Percentiles rank a stretch among this genome's conserved stretches.
Conservation (phyloP, 2,113 vertebrate genomes). For the Cyprinodon tularosa region DNA sequence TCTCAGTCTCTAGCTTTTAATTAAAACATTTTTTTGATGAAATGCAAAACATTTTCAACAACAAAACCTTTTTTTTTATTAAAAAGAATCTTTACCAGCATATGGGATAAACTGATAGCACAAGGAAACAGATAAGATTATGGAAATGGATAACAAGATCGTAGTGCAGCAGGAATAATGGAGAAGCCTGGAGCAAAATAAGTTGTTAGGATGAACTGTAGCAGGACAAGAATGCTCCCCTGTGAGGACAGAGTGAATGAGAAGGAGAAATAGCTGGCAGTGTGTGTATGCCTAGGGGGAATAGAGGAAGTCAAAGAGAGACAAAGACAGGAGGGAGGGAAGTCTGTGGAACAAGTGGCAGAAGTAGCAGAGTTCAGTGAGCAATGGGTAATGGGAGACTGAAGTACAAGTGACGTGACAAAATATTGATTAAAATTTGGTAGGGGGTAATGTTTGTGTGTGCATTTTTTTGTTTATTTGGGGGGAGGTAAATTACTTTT, state of each 20-base stretch:
- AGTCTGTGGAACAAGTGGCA: conserved; percentile 21
- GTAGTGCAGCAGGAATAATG: conserved; percentile 19
- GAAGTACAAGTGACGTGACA: conserved; percentile 7
- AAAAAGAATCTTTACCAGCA: no score
- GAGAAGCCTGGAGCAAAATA: conserved; percentile 48
- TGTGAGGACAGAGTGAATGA: conserved; percentile 59
- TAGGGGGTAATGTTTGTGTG: conserved; percentile 3
- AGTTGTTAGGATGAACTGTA: conserved; percentile 39
- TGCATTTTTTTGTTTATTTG: no score
- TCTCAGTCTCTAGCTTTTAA: no score
- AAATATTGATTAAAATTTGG: conserved; percentile 3
- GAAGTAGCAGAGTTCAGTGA: conserved; percentile 34
- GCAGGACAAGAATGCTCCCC: conserved; percentile 61
- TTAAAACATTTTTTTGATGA: no score
- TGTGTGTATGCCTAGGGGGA: conserved; percentile 58
- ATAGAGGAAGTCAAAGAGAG: conserved; percentile 42
- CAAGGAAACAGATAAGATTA: conserved; percentile 1
- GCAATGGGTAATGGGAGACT: conserved; percentile 8
- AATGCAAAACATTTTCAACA: no score
- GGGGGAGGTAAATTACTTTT: neutral
- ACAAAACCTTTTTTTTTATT: no score
- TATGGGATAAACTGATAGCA: neutral
- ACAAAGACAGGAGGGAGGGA: conserved; percentile 33
- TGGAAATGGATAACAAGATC: conserved; percentile 7
- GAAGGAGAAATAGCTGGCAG: conserved; percentile 42